Conservation (phyloP, 1,140 invertebrate species). For the Drosophila albomicans region DNA sequence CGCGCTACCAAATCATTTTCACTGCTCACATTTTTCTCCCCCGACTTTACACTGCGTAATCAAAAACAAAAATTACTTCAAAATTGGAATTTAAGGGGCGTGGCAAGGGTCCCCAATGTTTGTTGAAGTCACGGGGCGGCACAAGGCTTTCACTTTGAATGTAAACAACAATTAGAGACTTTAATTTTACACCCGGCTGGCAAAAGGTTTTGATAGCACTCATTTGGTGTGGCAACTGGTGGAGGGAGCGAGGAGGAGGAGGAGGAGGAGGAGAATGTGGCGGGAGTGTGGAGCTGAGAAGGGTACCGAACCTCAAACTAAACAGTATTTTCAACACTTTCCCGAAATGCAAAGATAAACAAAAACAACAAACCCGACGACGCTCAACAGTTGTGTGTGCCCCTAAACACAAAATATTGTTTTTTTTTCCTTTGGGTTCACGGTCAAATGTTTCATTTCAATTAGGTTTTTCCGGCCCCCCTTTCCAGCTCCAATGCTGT, state of each 20-base stretch:
- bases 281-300: slow-evolving; percentile 5
- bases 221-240: not conserved
- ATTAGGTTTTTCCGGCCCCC: slow-evolving; percentile 53
- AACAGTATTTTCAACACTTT: slow-evolving; percentile 74
- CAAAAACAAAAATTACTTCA: slow-evolving; percentile 49
- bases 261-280: slow-evolving; percentile 2
- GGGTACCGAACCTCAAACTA: slow-evolving; percentile 39
- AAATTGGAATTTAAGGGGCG: slow-evolving; percentile 60
- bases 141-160: slow-evolving; percentile 65
- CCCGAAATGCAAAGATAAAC: slow-evolving; percentile 53
- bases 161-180: slow-evolving; percentile 72
- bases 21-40: slow-evolving; percentile 28
- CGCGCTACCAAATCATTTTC: slow-evolving; percentile 48
- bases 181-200: slow-evolving; percentile 22
- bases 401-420: not conserved
- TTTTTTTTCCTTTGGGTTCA: slow-evolving; percentile 49
- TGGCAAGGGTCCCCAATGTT: slow-evolving; percentile 15
- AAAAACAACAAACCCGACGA: slow-evolving; percentile 10
- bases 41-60: slow-evolving; percentile 48
- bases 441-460: slow-evolving; percentile 66
- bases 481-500: slow-evolving; percentile 12
- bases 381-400: slow-evolving; percentile 27
- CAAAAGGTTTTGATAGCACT: slow-evolving; percentile 21
- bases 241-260: no score
- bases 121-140: slow-evolving; percentile 24